Evolutionary conservation across 2,797 vertebrate genomes (phyloP), one percentile per base, ranked within the genome.

Genomic region (Yasuhikotakia modesta): DNA sequence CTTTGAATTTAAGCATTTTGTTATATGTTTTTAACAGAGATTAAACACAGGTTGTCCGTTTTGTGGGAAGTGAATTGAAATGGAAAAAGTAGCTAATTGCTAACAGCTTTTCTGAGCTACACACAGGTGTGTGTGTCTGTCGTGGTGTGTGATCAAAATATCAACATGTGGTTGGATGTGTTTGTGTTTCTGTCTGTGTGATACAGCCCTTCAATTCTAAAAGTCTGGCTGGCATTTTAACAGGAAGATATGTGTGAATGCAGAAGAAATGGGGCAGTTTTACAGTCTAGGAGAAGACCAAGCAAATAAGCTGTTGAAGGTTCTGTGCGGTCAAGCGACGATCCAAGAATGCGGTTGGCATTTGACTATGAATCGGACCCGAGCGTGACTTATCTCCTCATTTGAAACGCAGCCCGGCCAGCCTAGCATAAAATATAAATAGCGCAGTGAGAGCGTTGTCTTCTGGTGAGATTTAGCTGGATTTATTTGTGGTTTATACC

Each of bases 301-400:
- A 87, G 87, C 85, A 90, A 90, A 90, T 85, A 89, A 85, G 72
- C 65, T 79, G 86, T 89, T 86, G 68, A 86, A 87, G 78, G 84
- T 82, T 85, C 85, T 87, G 86, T 91, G 92, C 89, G 89, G 89
- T 87, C 88, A 87, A 90, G 88, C 90, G 79, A 80, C 81, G 86
- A 90, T 91, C 90, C 88, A 86, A 90, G 87, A 88, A 88, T 82
- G 73, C 61, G 79, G 84, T 84, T 81, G 78, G 84, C 80, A 79
- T 88, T 89, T 90, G 85, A 88, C 88, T 71, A 67, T 78, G 89
- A 91, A 87, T 88, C 81, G 86, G 90, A 91, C 90, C 87, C 89
- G 89, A 91, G 88, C 88, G 74, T 90, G 90, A 90, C 90, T 92
- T 87, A 76, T 86, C 85, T 87, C 86, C 91, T 92, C 88, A 91